A percentile compares a stretch with the other conserved stretches of the same genome.
phyloP scores from a whole-genome alignment of 2,113 vertebrate species.

The Coptodon rendalli region DNA sequence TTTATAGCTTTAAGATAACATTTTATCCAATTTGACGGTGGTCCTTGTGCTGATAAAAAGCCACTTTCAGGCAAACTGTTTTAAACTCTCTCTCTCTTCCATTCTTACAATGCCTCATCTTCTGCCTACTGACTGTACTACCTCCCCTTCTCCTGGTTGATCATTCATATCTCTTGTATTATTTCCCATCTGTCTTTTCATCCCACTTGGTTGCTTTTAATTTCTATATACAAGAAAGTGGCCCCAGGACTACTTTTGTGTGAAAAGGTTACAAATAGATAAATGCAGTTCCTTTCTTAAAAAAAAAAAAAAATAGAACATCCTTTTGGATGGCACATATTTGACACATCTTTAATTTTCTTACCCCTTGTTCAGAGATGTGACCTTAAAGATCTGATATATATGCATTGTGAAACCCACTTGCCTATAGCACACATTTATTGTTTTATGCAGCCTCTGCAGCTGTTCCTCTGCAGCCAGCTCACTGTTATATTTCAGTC shows the following conservation, averaged over 20 bases:
- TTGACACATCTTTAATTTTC: not conserved
- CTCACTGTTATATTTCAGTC: not conserved
- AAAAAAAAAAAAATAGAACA: not conserved
- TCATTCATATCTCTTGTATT: conserved; percentile 25
- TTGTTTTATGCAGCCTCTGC: not conserved
- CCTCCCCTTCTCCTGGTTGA: not conserved
- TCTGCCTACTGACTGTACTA: not conserved
- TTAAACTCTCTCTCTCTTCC: not conserved
- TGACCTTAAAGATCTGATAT: not conserved
- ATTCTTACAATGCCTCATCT: not conserved
- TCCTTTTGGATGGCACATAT: not conserved
- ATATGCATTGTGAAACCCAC: not conserved
- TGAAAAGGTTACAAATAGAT: not conserved
- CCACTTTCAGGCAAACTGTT: conserved; percentile 43
- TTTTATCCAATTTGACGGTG: conserved; percentile 62
- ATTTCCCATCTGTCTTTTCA: not conserved
- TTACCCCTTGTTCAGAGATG: not conserved
- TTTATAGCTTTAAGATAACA: conserved; percentile 53
- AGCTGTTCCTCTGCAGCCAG: not conserved
- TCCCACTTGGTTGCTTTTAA: not conserved
- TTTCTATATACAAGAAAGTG: not conserved
- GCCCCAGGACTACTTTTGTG: not conserved
- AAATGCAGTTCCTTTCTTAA: not conserved
- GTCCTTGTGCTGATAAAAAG: conserved; percentile 68
- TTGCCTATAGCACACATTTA: not conserved